Evolutionary conservation across 2,888 invertebrate species (phyloP), one percentile per base, ranked within the genome.

Genomic region (Hirtodrosophila trivittata): DNA sequence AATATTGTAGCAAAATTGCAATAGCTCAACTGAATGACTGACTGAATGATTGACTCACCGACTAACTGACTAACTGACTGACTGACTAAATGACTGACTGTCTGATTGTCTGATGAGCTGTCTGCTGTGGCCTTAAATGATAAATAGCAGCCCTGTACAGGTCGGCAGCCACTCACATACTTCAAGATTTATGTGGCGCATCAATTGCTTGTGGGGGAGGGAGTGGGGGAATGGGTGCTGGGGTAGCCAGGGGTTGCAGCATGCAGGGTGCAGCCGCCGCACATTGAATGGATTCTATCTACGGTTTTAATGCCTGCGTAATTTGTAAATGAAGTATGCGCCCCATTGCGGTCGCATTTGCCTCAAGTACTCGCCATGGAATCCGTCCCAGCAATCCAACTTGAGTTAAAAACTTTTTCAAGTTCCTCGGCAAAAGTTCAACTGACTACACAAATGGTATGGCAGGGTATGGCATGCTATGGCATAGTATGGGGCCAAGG

Each of bases 241-340:
- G n/a, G 10, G 12, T 35, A 21, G 16, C 5, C 5, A 28, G 21
- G n/a, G 46, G 14, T 18, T 43, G 43, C 18, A 26, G 30, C 47
- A 5, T 3, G 3, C 41, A 18, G 41, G 32, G n/a, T 28, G 46
- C 30, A 35, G 47, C 33, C 43, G 57, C 59, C 43, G 57, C 59
- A 59, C 56, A 55, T 55, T 73, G 65, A 70, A 74, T 75, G 60
- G 45, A 54, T 69, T 59, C 58, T 75, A 75, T 81, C 66, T 70
- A 72, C 78, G 64, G 73, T 73, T 86, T 82, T 85, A 86, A 87
- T 82, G 83, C 70, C 67, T 67, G 73, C 64, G 83, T 83, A 87
- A 87, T 86, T 87, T 85, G 77, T 87, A 86, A 87, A 86, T 86
- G 87, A 87, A 87, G 86, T 74, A 85, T 73, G 78, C 75, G 78